Conservation (phyloP, 1,140 invertebrate species). For the Bilobella aurantiaca region DNA sequence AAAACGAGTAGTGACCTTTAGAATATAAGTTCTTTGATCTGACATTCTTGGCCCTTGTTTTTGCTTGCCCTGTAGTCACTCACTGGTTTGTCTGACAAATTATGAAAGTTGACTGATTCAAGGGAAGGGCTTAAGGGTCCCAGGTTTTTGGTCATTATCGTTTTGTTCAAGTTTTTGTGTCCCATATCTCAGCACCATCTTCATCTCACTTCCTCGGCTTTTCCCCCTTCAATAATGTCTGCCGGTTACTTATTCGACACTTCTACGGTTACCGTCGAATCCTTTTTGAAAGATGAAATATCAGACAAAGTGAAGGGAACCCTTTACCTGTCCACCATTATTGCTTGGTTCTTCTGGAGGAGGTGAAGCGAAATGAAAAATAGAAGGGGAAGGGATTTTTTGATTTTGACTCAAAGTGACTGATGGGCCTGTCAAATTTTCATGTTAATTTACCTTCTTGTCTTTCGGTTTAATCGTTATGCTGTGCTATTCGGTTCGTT, state of each 20-base stretch:
- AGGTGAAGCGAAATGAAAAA: background rate
- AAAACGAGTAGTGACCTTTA: no score
- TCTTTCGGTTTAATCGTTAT: slow-evolving; percentile 1
- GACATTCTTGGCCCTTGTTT: no score
- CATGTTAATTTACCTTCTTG: background rate
- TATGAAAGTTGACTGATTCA: no score
- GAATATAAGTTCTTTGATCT: no score
- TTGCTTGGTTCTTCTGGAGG: background rate
- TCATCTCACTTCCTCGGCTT: no score
- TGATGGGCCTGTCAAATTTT: background rate
- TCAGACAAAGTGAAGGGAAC: background rate
- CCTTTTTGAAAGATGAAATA: background rate
- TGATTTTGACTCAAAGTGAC: slow-evolving; percentile 3
- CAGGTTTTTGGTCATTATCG: background rate
- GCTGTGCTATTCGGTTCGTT: background rate
- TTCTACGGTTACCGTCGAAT: no score
- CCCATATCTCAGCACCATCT: background rate
- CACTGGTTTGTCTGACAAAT: background rate
- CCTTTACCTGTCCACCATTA: slow-evolving; percentile 7
- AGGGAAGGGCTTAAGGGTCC: no score
- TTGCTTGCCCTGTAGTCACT: no score
- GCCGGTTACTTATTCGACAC: no score
- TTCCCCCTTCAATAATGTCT: no score
- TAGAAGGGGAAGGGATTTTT: background rate
- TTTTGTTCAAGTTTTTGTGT: slow-evolving; percentile 4